Conservation (phyloP, 1,140 invertebrate genomes). For the Atta texana region DNA sequence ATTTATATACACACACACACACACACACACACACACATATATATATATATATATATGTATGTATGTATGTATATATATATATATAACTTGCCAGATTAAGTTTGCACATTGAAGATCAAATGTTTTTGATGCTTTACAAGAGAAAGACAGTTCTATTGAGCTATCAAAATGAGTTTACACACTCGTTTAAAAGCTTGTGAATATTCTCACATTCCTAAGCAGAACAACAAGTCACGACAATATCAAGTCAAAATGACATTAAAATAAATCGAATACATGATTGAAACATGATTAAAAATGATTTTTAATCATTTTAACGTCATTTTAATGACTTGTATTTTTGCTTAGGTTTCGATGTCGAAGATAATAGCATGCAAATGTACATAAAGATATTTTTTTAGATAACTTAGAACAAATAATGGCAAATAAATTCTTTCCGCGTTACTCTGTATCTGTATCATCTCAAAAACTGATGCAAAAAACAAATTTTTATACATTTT, state of each 20-base stretch:
- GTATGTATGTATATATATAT: no score
- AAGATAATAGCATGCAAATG: not conserved
- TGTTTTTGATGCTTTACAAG: not conserved
- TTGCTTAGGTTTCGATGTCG: not conserved
- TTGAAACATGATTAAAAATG: no score
- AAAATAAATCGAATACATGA: no score
- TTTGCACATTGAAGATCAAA: not conserved
- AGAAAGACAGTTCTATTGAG: not conserved
- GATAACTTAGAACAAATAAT: not conserved
- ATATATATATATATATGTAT: no score
- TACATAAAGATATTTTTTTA: not conserved
- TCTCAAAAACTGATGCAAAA: not conserved
- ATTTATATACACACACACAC: slow-evolving; percentile 37
- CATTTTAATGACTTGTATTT: no score
- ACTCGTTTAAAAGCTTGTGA: not conserved
- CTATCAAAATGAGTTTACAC: slow-evolving; percentile 16
- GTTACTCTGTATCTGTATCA: not conserved
- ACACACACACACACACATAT: no score
- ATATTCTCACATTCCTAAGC: not conserved
- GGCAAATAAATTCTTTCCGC: not conserved
- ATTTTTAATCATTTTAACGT: no score
- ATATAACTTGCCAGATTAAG: slow-evolving; percentile 78
- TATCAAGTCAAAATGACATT: no score
- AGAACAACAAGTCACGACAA: no score
- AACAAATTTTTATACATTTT: not conserved